Evolutionary conservation across 1,140 invertebrate species (phyloP).

Genomic region (Euura saliciscinereae): DNA sequence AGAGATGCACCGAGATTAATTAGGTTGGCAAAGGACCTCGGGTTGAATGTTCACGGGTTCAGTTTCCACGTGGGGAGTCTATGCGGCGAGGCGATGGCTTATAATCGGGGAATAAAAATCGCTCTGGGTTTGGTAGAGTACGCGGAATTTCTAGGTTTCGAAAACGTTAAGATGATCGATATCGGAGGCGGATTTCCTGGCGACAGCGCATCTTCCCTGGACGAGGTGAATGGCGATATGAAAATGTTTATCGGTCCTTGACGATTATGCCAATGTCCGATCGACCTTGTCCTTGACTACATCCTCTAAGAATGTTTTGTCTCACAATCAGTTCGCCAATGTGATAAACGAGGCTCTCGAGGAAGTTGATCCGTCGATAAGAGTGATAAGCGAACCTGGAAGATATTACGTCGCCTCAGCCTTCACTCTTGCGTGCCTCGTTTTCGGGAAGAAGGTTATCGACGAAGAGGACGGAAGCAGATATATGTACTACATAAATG

Average conservation of each 20-base stretch:
- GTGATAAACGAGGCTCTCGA: slow-evolving; percentile 65
- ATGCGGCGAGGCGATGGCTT: slow-evolving; percentile 75
- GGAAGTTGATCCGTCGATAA: slow-evolving; percentile 67
- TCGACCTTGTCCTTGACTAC: no score
- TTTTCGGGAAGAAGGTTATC: slow-evolving; percentile 67
- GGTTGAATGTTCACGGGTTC: slow-evolving; percentile 81
- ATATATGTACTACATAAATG: slow-evolving; percentile 74
- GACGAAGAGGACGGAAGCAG: slow-evolving; percentile 36
- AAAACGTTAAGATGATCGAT: slow-evolving; percentile 75
- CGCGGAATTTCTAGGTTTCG: slow-evolving; percentile 69
- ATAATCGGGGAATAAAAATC: slow-evolving; percentile 70
- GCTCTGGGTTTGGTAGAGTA: slow-evolving; percentile 72
- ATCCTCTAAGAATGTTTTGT: no score
- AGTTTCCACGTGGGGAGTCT: slow-evolving; percentile 89
- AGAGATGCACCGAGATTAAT: slow-evolving; percentile 80
- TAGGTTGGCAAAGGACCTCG: slow-evolving; percentile 72
- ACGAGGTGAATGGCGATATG: slow-evolving; percentile 64
- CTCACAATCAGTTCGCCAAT: slow-evolving; percentile 47
- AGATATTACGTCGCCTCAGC: slow-evolving; percentile 72
- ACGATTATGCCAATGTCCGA: no score
- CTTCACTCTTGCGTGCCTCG: slow-evolving; percentile 67
- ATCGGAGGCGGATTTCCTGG: slow-evolving; percentile 88
- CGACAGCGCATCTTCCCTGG: slow-evolving; percentile 64
- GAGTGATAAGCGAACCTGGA: slow-evolving; percentile 77
- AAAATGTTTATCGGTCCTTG: not conserved